Evolutionary conservation across 92 coral and sea anemone species (phyloP), one percentile per base, ranked within the genome.

Genomic region (Ricordea florida): DNA sequence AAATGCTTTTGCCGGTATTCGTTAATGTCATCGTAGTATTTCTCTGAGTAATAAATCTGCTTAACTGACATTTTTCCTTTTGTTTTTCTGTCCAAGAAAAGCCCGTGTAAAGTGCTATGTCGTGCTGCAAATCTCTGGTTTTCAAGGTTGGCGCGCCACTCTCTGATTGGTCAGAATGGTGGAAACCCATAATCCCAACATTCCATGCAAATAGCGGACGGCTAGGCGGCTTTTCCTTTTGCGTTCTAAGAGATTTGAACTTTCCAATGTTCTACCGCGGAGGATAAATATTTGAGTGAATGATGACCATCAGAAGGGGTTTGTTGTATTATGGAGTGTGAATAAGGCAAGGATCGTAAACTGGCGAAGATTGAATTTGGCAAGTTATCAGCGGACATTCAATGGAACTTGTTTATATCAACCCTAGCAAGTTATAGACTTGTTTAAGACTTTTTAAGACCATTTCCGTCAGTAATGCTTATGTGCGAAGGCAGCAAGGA

Each of bases 341-440:
- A 72, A 38, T 59, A 67, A 21, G 58, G 63, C 25, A 52, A 76
- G 30, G 81, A 67, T 27, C 57, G 87, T 26, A 93, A 91, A 10
- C 42, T 91, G 29, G 60, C 62, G 49, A 74, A 72, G 47, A 46
- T 96, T 27, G 67, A 60, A 57, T 17, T 58, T 4, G 99, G 89
- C 76, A 41, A 80, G 2, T 10, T 71, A 4, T 87, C 94, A 2
- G 90, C 89, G 11, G 99, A 96, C 5, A 22, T 87, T 21, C 86
- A 87, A 13, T 74, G 93, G 56, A 85, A 93, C 37, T 62, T 92
- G 63, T 89, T 96, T 60, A 51, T 83, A 27, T 69, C 91, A 1
- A 97, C 97, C 6, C 63, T 93, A 56, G 90, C 87, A 45, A 96
- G 91, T 49, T 96, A 96, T 66, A 89, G 99, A 33, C 94, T 89